Evolutionary conservation across 2,888 invertebrate species (phyloP).

Genomic region (Philereme transversata): DNA sequence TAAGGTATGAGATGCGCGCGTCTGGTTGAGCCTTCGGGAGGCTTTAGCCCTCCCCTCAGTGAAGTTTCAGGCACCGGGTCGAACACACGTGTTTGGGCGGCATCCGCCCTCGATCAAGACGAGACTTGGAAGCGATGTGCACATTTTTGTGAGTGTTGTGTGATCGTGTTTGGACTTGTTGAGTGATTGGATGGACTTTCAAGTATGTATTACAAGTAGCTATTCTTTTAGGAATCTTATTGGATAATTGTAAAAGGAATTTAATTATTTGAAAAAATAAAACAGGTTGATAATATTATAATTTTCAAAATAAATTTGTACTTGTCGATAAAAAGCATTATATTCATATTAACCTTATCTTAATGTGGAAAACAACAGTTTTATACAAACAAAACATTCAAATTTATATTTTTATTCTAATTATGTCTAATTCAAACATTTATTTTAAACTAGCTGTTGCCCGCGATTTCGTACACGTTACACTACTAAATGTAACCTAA

Average conservation of each 20-base stretch:
- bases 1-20: slow-evolving; percentile 76
- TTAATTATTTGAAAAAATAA: no score
- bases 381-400: no score
- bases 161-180: slow-evolving; percentile 46
- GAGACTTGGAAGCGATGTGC: slow-evolving; percentile 38
- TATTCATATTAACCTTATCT: no score
- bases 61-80: slow-evolving; percentile 49
- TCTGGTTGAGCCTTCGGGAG: slow-evolving; percentile 61
- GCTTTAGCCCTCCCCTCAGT: slow-evolving; percentile 74
- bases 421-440: no score
- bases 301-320: no score
- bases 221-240: slow-evolving; percentile 12
- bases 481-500: no score
- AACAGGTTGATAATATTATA: no score
- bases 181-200: slow-evolving; percentile 30
- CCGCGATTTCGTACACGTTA: no score
- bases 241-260: background rate
- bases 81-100: slow-evolving; percentile 62
- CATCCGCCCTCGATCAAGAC: slow-evolving; percentile 48
- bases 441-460: no score
- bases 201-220: slow-evolving; percentile 31
- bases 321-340: no score
- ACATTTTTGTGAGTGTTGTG: slow-evolving; percentile 54
- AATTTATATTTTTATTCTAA: no score
- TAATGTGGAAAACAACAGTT: no score